Base-by-base conservation (phyloP, 2,113 vertebrate species). In the Sylvia atricapilla region DNA sequence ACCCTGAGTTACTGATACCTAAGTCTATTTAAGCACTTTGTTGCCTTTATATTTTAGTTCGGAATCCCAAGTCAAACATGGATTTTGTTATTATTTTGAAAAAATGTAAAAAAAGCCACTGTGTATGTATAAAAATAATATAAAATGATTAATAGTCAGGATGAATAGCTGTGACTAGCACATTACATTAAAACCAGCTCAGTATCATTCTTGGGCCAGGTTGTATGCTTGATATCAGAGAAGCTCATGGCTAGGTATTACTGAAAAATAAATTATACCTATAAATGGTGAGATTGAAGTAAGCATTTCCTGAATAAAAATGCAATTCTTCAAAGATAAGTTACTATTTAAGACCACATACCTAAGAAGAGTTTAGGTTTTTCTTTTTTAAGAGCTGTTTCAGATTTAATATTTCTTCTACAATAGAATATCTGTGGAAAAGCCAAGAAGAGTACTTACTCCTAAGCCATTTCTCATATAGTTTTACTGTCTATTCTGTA, bases 351-450 rank as follows among this genome's bases (percentile, higher is more conserved):
- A 86, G 64, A 95, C 46, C 49, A n/a, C 27, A 83, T 41, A 66
- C 85, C 62, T 87, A 52, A 79, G 59, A 82, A 30, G n/a, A 22
- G 27, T 96, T 95, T 87, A 33, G 14, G 59, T 47, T 92, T 84
- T 97, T 92, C 94, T 87, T 95, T 96, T 97, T 93, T 64, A 91
- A 89, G 43, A 89, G 52, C 74, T 77, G 24, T 62, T 95, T 60
- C 78, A 92, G 77, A 91, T 96, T 95, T 94, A 87, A 77, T 96
- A 94, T 95, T 97, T 96, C 93, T 81, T 91, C 82, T 88, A 53
- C 52, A 92, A 90, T 53, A 77, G 92, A 81, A 87, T 47, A 39
- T 68, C 18, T 69, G 22, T 76, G 64, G 84, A 66, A 96, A 94
- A 67, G 68, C 5, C 16, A 91, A 86, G 58, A 41, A 52, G 28